phyloP scores from a whole-genome alignment of 2,888 invertebrate species.

The Diadegma fenestrale region DNA sequence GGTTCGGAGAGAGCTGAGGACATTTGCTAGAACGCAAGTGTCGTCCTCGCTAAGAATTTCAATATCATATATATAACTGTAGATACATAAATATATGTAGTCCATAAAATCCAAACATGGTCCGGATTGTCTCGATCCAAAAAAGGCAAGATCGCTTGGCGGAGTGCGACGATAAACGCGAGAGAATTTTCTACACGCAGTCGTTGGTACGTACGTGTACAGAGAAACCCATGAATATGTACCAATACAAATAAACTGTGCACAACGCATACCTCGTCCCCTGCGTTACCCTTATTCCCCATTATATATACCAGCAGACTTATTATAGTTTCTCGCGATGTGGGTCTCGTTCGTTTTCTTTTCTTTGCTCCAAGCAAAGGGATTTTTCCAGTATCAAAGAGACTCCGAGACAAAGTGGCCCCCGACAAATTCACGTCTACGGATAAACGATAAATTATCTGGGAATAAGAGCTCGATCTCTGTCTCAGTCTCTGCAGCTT shows the following conservation, averaged over 20 bases:
- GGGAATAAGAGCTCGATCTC: slow-evolving; percentile 29
- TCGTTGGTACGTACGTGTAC: neutral
- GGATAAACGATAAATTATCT: slow-evolving; percentile 57
- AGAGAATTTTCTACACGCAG: slow-evolving; percentile 44
- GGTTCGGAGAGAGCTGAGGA: neutral
- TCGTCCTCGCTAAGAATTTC: slow-evolving; percentile 44
- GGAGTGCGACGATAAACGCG: slow-evolving; percentile 52
- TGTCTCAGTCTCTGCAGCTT: neutral
- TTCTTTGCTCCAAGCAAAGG: neutral
- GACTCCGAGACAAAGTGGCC: slow-evolving; percentile 58
- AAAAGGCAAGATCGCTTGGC: slow-evolving; percentile 69
- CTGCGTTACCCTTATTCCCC: slow-evolving; percentile 46
- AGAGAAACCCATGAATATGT: neutral
- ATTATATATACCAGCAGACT: slow-evolving; percentile 27
- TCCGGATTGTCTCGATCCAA: slow-evolving; percentile 70
- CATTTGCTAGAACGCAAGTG: slow-evolving; percentile 74
- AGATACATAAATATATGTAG: slow-evolving; percentile 20
- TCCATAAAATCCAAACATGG: slow-evolving; percentile 69
- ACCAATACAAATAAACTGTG: slow-evolving; percentile 7
- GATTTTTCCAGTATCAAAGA: slow-evolving; percentile 57
- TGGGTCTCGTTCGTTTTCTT: slow-evolving; percentile 48
- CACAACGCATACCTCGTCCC: slow-evolving; percentile 38
- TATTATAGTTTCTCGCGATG: slow-evolving; percentile 62
- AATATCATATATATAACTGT: neutral
- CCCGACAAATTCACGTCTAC: slow-evolving; percentile 62